Evolutionary conservation across 2,113 vertebrate genomes (phyloP), one percentile per base, ranked within the genome.

Genomic region (Macrotus californicus): DNA sequence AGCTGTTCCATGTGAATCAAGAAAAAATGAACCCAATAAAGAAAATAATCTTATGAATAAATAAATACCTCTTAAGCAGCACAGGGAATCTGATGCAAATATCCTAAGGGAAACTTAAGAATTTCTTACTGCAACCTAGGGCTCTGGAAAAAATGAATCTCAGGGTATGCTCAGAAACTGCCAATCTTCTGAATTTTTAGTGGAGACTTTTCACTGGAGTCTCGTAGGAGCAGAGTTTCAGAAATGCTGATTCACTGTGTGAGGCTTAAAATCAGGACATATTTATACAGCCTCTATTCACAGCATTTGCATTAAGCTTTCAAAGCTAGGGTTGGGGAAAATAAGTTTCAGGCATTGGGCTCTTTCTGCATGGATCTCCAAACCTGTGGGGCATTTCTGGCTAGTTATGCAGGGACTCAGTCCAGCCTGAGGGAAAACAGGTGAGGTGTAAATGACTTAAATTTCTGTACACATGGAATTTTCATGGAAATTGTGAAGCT

Each of bases 11-110:
- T 85, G 59, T 86, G 85, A 96, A 75, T 84, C 79, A 46, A 70
- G 95, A 97, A 93, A 87, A 89, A 66, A 61, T 34, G 56, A 73
- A 48, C 75, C 73, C 56, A 95, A 41, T 95, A 94, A 75, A 92
- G 94, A 93, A 94, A 70, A 46, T 72, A 84, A 95, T 14, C 67
- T 31, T 39, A 50, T 67, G 1, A 82, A 67, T 46, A 93, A 86
- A 73, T 86, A 89, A 52, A 39, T 50, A 24, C 16, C 46, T 31
- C 73, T 34, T 29, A 24, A 85, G 43, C 66, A 89, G 46, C 88
- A 46, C 56, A 29, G 82, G 86, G n/a, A 72, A 43, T 52, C 21
- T 8, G 43, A 80, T 50, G n/a, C 61, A 89, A 54, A 72, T 19
- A 50, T 36, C 4, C 2, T 29, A 59, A 89, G 16, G 67, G 79